Percentiles rank a stretch among this genome's conserved stretches.
Conservation (phyloP, 2,797 vertebrate genomes). For the Catostomus latipinnis region DNA sequence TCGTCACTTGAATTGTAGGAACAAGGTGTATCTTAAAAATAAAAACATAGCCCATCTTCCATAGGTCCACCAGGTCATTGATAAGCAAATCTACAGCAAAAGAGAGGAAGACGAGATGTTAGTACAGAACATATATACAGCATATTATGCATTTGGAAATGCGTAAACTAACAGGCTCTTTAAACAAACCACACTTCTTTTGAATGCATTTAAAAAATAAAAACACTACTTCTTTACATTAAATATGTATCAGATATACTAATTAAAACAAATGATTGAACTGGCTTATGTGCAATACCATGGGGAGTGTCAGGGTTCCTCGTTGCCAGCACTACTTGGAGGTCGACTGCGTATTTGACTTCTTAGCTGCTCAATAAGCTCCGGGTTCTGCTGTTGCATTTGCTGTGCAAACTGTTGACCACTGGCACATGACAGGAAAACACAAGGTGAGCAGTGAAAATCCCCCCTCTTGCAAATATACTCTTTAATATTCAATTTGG, state of each 20-base stretch:
- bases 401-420: constrained; percentile 97
- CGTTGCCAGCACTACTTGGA: constrained; percentile 87
- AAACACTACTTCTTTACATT: too few species aligned
- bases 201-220: not conserved
- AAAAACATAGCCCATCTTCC: constrained; percentile 56
- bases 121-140: not conserved
- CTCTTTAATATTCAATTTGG: not conserved
- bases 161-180: too few species aligned
- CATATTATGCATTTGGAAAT: not conserved
- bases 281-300: constrained; percentile 44
- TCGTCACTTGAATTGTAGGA: constrained; percentile 65
- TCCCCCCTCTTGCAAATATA: not conserved
- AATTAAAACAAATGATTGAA: not conserved
- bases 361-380: constrained; percentile 93
- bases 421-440: constrained; percentile 64
- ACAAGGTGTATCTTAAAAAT: constrained; percentile 60
- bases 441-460: not conserved
- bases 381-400: constrained; percentile 98
- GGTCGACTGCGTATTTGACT: constrained; percentile 93
- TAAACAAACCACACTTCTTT: not conserved
- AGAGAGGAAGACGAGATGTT: constrained; percentile 4
- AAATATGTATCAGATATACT: not conserved
- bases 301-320: constrained; percentile 81
- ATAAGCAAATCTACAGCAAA: constrained; percentile 36
- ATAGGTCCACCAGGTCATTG: constrained; percentile 48